Conservation (phyloP, 2,888 invertebrate genomes). For the Drosophila prostipennis region DNA sequence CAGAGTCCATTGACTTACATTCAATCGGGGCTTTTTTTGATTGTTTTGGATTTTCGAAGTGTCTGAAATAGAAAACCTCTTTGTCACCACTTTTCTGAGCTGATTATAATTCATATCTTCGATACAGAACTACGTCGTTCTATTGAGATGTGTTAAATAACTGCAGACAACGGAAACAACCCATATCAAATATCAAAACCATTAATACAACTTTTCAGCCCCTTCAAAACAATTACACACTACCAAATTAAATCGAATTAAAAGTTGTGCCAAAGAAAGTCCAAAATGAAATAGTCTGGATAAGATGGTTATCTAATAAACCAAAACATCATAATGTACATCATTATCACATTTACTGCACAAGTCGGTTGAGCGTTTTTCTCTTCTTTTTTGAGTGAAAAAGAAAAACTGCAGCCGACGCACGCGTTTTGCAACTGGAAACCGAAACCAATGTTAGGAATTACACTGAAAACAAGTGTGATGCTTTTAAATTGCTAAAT, state of each 20-base stretch:
- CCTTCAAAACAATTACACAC: slow-evolving; percentile 4
- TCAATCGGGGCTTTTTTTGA: slow-evolving; percentile 6
- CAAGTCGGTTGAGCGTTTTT: slow-evolving; percentile 21
- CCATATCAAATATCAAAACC: neutral
- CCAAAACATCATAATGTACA: slow-evolving; percentile 23
- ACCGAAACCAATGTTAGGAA: slow-evolving; percentile 29
- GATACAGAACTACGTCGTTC: neutral
- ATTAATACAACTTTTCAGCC: neutral
- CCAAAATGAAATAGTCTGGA: slow-evolving; percentile 8
- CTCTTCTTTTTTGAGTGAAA: slow-evolving; percentile 29
- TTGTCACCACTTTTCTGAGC: slow-evolving; percentile 11
- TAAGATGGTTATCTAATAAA: slow-evolving; percentile 40
- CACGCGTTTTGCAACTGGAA: slow-evolving; percentile 57
- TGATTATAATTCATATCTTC: neutral
- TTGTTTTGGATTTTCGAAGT: slow-evolving; percentile 5
- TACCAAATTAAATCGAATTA: slow-evolving; percentile 1
- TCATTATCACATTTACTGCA: slow-evolving; percentile 27
- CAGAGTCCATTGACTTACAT: slow-evolving; percentile 23
- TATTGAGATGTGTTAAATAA: slow-evolving; percentile 1
- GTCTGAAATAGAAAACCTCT: neutral
- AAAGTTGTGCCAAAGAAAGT: slow-evolving; percentile 15
- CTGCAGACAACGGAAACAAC: neutral
- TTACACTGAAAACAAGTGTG: slow-evolving; percentile 1
- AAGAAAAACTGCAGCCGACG: slow-evolving; percentile 32
- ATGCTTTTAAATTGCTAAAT: neutral